Percentiles rank a stretch among this genome's conserved stretches.
Conservation (phyloP, 2,797 vertebrate species). For the Helarctos malayanus region DNA sequence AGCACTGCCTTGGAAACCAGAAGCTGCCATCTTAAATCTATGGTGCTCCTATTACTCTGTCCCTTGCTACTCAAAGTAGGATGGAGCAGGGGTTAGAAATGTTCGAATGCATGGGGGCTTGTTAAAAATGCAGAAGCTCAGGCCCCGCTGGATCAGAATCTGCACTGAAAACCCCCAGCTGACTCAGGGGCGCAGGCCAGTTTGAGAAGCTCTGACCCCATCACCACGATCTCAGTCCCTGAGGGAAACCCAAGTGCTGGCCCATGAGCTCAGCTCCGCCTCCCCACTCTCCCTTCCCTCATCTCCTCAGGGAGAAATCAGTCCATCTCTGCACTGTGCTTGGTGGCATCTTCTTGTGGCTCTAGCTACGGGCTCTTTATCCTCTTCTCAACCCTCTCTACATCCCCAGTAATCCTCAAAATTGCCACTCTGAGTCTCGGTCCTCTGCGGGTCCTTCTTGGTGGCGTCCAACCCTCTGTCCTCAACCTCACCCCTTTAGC, state of each 20-base stretch:
- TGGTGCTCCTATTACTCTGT: background rate
- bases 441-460: background rate
- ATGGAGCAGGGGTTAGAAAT: background rate
- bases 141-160: background rate
- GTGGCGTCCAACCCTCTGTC: background rate
- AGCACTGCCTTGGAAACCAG: background rate
- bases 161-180: too few species aligned
- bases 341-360: background rate
- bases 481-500: background rate
- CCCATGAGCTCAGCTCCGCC: background rate
- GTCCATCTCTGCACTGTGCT: background rate
- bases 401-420: background rate
- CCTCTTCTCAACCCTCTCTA: background rate
- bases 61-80: background rate
- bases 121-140: background rate
- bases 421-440: background rate
- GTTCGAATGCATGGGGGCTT: background rate
- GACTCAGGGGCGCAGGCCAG: background rate
- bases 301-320: background rate
- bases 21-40: background rate
- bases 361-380: background rate
- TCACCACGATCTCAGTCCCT: background rate
- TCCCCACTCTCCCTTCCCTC: background rate
- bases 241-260: background rate
- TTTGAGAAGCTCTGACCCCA: background rate